These are phyloP conservation scores for Elachura formosa DNA, from an alignment of 2,113 vertebrate genomes.

Conservation along the genomic window DNA sequence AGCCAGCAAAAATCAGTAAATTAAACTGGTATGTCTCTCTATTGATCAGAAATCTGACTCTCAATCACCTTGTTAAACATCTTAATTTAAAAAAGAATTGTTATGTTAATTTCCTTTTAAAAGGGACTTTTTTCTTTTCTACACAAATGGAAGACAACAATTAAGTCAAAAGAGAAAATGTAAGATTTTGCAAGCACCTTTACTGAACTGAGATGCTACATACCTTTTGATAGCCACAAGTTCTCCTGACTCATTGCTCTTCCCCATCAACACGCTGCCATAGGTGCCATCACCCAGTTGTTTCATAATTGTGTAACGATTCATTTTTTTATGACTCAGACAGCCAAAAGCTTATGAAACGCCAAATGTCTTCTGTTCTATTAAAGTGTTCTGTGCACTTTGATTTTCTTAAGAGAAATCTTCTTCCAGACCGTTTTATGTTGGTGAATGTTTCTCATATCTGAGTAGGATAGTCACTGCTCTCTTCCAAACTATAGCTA, in stretches of 20 bases:
- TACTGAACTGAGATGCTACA: background rate
- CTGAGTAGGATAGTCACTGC: background rate
- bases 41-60: background rate
- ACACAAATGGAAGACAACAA: background rate
- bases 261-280: conserved; percentile 93
- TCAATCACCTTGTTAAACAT: background rate
- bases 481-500: background rate
- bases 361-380: background rate
- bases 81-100: background rate
- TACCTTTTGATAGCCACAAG: conserved; percentile 97
- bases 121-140: background rate
- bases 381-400: background rate
- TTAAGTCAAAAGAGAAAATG: background rate
- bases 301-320: conserved; percentile 91
- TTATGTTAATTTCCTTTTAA: background rate
- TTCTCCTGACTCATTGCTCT: conserved; percentile 93
- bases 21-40: background rate
- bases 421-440: background rate
- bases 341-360: background rate
- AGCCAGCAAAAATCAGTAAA: background rate
- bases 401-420: background rate
- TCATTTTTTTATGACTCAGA: conserved; percentile 75
- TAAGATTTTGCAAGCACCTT: background rate
- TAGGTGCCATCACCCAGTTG: conserved; percentile 96
- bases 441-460: conserved; percentile 24